Evolutionary conservation across 2,888 invertebrate species (phyloP).

Genomic region (Biston betularia): DNA sequence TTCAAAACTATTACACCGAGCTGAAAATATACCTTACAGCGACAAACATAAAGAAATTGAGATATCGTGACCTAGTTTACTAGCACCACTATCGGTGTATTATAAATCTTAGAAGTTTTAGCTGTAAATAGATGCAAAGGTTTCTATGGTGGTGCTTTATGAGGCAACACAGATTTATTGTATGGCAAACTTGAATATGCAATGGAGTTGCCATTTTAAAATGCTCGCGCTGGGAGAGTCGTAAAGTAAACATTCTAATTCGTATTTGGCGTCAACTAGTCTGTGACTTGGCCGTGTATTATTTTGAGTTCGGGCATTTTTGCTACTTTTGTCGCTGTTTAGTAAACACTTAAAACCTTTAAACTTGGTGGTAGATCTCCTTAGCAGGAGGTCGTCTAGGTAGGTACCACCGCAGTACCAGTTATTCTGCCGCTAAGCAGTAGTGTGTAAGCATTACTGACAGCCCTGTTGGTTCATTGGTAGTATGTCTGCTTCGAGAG

Average conservation of each 20-base stretch:
- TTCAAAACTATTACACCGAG: conserved; percentile 61
- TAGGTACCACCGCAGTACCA: no score
- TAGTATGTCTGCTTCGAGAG: no score
- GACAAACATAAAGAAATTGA: conserved; percentile 61
- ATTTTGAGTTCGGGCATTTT: not conserved
- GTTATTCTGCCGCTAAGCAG: no score
- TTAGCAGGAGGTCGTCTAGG: no score
- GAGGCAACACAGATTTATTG: conserved; percentile 25
- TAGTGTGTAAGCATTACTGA: no score
- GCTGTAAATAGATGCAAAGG: conserved; percentile 25
- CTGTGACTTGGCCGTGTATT: conserved; percentile 3
- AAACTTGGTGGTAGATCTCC: no score
- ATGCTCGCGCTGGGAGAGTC: not conserved
- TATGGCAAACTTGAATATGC: conserved; percentile 18
- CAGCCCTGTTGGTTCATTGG: no score
- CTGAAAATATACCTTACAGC: conserved; percentile 60
- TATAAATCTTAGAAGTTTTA: conserved; percentile 33
- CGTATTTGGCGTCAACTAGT: conserved; percentile 13
- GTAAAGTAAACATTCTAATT: conserved; percentile 8
- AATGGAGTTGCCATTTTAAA: conserved; percentile 13
- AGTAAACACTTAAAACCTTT: no score
- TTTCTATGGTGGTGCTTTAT: conserved; percentile 37
- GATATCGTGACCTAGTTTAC: conserved; percentile 64
- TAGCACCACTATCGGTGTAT: conserved; percentile 46
- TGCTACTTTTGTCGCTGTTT: not conserved